Base-by-base conservation (phyloP, 2,888 invertebrate genomes). In the Athrips mouffetella region DNA sequence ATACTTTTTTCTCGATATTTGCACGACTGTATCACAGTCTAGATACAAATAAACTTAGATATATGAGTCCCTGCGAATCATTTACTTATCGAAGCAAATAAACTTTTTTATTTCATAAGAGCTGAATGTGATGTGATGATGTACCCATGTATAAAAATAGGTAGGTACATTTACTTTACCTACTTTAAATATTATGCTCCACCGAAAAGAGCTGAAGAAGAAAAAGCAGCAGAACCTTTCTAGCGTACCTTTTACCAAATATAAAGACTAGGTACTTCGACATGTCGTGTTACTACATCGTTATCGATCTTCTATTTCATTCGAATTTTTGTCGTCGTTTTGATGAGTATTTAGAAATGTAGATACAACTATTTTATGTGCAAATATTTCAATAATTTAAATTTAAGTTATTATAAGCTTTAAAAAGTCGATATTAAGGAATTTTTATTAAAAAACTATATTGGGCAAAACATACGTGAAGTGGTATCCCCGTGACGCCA, bases 401-500 rank as follows among this genome's bases (percentile, higher is more conserved):
- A 2, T 7, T 4, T 5, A 18, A 20, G 3, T 20, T 20, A 20
- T 37, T 16, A 20, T 21, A 18, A 35, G 11, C 5, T 23, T 1
- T 11, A 40, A 13, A 25, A 2, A 13, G 23, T 0, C 0, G 7
- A 16, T 37, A 45, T 50, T 33, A 2, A 8, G 3, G 11, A 29
- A 20, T 56, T 54, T 44, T 4, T 40, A 37, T 44, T 49, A 53
- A 13, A 62, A 62, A 62, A 25, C 8, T 1, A 29, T 62, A 69
- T 70, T 65, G 76, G 73, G 82, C 70, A 77, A 63, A n/a, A 55
- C 66, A 53, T 15, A 44, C 55, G 55, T 55, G 58, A 53, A 54
- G 63, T 54, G 58, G 57, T 60, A 60, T 60, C 64, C 60, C 65
- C 70, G 77, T 84, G 84, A 83, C 82, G 84, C 76, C 78, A 80